Percentiles rank a stretch among this genome's conserved stretches.
Conservation (phyloP, 2,113 vertebrate species). For the Morone chrysops region DNA sequence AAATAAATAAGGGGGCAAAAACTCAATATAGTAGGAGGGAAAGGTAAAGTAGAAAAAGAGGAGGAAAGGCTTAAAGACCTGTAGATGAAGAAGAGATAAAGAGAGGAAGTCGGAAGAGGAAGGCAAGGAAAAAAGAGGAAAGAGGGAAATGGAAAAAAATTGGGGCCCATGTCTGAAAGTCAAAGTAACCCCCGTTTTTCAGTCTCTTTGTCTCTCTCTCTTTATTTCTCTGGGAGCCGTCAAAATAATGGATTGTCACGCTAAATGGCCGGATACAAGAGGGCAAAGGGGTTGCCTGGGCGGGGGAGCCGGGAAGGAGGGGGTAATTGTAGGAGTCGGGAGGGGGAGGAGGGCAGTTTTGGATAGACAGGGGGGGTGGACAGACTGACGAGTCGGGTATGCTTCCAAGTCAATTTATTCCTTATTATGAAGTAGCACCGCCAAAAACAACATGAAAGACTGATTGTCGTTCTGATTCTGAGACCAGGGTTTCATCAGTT, state of each 20-base stretch:
- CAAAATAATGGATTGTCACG: constrained; percentile 83
- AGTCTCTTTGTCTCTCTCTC: constrained; percentile 39
- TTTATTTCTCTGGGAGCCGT: constrained; percentile 69
- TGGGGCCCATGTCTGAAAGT: constrained; percentile 65
- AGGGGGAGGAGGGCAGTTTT: constrained; percentile 42
- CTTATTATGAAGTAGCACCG: constrained; percentile 66
- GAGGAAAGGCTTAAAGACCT: not conserved
- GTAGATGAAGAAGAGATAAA: constrained; percentile 5
- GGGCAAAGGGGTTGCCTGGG: constrained; percentile 72
- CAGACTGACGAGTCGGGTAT: constrained; percentile 56
- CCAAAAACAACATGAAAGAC: constrained; percentile 58
- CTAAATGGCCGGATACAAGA: constrained; percentile 81
- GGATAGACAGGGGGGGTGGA: constrained; percentile 63
- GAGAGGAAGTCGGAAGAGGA: constrained; percentile 3
- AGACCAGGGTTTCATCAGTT: constrained; percentile 38
- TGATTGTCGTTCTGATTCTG: constrained; percentile 49
- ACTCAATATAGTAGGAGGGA: not conserved
- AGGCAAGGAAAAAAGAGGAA: not conserved
- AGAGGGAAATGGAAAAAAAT: constrained; percentile 11
- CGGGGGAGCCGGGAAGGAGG: constrained; percentile 49
- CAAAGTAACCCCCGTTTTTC: constrained; percentile 56
- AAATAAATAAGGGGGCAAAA: not conserved
- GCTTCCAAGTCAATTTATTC: constrained; percentile 75
- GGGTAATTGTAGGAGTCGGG: constrained; percentile 66
- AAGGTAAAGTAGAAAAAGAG: not conserved